Evolutionary conservation across 2,888 invertebrate genomes (phyloP).

Genomic region (Volucella zonaria): DNA sequence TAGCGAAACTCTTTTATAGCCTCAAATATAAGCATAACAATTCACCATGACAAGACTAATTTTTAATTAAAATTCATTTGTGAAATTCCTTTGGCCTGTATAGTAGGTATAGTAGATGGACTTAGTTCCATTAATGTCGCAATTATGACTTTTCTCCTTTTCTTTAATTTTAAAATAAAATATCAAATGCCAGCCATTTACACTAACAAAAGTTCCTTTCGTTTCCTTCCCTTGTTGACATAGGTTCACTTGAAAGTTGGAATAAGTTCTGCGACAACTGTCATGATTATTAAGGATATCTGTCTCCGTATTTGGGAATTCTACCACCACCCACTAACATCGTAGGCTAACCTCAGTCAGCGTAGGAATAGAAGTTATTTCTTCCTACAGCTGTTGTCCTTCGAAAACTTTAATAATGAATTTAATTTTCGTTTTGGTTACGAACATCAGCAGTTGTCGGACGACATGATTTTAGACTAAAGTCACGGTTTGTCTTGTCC

Average conservation of each 20-base stretch:
- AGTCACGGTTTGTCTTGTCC: slow-evolving; percentile 15
- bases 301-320: slow-evolving; percentile 32
- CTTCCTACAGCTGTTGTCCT: slow-evolving; percentile 63
- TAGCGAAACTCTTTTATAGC: too few species aligned
- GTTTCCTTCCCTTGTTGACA: slow-evolving; percentile 50
- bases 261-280: slow-evolving; percentile 61
- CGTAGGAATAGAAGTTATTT: slow-evolving; percentile 52
- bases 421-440: slow-evolving; percentile 72
- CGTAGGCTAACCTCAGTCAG: slow-evolving; percentile 61
- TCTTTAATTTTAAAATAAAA: slow-evolving; percentile 36
- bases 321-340: slow-evolving; percentile 40
- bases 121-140: slow-evolving; percentile 9
- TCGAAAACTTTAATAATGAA: slow-evolving; percentile 70
- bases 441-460: slow-evolving; percentile 54
- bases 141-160: slow-evolving; percentile 32
- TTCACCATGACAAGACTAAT: not conserved
- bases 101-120: not conserved
- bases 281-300: slow-evolving; percentile 58
- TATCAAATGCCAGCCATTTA: slow-evolving; percentile 58
- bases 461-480: slow-evolving; percentile 45
- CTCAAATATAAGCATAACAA: too few species aligned
- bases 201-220: slow-evolving; percentile 35
- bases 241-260: slow-evolving; percentile 61
- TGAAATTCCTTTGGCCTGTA: slow-evolving; percentile 1
- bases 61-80: slow-evolving; percentile 18